Evolutionary conservation across 1,140 invertebrate species (phyloP).

Genomic region (Chironomus tepperi): DNA sequence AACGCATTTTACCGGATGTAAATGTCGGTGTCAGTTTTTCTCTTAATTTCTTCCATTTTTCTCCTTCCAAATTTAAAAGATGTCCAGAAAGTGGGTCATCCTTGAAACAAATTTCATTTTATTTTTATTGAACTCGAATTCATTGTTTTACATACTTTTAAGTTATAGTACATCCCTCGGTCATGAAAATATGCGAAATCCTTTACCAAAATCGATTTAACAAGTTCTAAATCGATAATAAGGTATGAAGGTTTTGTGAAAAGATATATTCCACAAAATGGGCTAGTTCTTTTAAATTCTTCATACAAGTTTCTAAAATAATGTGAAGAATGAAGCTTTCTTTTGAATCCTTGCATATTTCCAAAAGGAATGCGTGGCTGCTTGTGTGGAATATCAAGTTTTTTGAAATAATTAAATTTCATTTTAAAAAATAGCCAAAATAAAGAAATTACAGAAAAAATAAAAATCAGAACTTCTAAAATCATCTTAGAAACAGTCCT

Average conservation of each 20-base stretch:
- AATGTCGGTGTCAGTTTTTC: constrained; percentile 47
- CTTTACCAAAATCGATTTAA: constrained; percentile 50
- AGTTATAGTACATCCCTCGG: constrained; percentile 41
- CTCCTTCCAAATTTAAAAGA: constrained; percentile 41
- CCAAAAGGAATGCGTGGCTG: constrained; percentile 37
- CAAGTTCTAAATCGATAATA: constrained; percentile 44
- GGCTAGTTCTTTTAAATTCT: constrained; percentile 30
- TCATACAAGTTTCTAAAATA: constrained; percentile 31
- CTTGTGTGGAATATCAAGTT: constrained; percentile 41
- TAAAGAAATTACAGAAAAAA: neutral
- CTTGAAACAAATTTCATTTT: too few species aligned
- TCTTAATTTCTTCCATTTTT: constrained; percentile 47
- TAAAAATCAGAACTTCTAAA: neutral
- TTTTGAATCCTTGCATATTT: constrained; percentile 25
- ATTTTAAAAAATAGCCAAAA: neutral
- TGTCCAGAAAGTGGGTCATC: constrained; percentile 42
- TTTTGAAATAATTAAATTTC: constrained; percentile 31
- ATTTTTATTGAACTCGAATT: too few species aligned
- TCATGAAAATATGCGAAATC: constrained; percentile 48
- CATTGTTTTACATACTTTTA: constrained; percentile 28
- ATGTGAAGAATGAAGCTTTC: constrained; percentile 30
- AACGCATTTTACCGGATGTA: constrained; percentile 49
- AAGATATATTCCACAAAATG: constrained; percentile 25
- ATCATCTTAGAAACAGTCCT: too few species aligned
- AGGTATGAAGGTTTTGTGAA: constrained; percentile 13